Evolutionary conservation across 2,888 invertebrate genomes (phyloP), one percentile per base, ranked within the genome.

Genomic region (Patella caerulea): DNA sequence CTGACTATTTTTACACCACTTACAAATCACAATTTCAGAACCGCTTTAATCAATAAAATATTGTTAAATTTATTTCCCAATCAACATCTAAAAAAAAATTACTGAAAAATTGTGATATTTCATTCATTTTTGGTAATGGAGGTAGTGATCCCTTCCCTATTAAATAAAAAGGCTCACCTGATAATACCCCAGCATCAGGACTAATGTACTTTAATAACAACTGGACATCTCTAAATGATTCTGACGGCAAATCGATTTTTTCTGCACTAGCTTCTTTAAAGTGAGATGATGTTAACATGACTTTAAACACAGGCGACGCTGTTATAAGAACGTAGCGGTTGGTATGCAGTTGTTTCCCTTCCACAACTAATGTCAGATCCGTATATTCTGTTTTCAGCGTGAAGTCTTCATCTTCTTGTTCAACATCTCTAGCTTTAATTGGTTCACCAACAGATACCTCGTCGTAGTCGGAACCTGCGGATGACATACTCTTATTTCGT

Each of bases 351-450:
- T 65, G 65, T 19, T 65, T 65, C 65, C 65, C 65, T 65, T 65
- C 65, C 65, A 65, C 65, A 65, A 65, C 65, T 65, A 65, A 65
- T 24, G 65, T 65, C 65, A 65, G 24, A 65, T 65, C 65, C 65
- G 65, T 65, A 65, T 24, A 65, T 65, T 65, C 65, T 65, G 65
- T 65, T 7, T 19, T 19, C 24, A 24, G 2, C 0, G 65, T 65
- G 24, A 65, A 65, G 19, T 65, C 65, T 11, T 65, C 65, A 24
- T 65, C 24, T 65, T 65, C 65, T 45, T 45, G 45, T 24, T 65
- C 65, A 65, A 65, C 14, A 19, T 19, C 19, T 24, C 65, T 24
- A 9, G 19, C 24, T 24, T 65, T 65, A 19, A 24, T 24, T 24
- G 14, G 19, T 24, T 65, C 65, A 24, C 19, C 19, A 65, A 65